phyloP scores from a whole-genome alignment of 2,888 invertebrate genomes.

The Drosophila anceps region DNA sequence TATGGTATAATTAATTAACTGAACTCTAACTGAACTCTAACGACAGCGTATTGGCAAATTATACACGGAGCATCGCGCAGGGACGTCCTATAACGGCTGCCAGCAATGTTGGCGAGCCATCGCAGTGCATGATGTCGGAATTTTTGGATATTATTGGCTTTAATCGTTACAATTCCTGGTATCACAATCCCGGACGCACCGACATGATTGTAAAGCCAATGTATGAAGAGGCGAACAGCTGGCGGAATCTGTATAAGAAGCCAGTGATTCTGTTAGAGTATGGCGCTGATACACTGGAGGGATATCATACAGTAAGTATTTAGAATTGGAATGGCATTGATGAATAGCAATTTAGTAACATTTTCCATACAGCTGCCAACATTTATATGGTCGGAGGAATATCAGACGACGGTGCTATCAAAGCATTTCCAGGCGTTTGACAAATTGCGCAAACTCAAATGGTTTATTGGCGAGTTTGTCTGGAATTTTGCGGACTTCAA shows the following conservation, averaged over 20 bases:
- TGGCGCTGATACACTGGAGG: constrained; percentile 97
- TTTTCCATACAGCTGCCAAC: constrained; percentile 87
- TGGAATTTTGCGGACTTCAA: constrained; percentile 99
- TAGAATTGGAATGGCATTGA: not conserved
- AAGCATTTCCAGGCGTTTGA: constrained; percentile 97
- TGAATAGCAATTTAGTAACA: not conserved
- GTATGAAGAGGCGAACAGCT: constrained; percentile 90
- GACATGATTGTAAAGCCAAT: constrained; percentile 91
- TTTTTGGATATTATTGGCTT: constrained; percentile 96
- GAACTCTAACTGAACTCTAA: constrained; percentile 40
- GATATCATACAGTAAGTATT: constrained; percentile 92
- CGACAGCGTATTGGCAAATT: constrained; percentile 88
- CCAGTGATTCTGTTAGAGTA: constrained; percentile 98
- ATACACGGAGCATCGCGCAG: constrained; percentile 59
- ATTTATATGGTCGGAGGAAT: constrained; percentile 98
- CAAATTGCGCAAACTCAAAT: constrained; percentile 89
- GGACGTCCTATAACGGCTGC: constrained; percentile 94
- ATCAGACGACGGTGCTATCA: constrained; percentile 92
- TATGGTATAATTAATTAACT: constrained; percentile 42
- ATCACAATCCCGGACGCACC: constrained; percentile 92
- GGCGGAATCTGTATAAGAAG: constrained; percentile 92
- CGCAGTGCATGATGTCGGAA: constrained; percentile 76
- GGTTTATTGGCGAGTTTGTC: constrained; percentile 97
- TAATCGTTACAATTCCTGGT: constrained; percentile 99
- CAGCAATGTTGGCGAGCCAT: constrained; percentile 86